Evolutionary conservation across 2,888 invertebrate genomes (phyloP).

Genomic region (Zygaena filipendulae): DNA sequence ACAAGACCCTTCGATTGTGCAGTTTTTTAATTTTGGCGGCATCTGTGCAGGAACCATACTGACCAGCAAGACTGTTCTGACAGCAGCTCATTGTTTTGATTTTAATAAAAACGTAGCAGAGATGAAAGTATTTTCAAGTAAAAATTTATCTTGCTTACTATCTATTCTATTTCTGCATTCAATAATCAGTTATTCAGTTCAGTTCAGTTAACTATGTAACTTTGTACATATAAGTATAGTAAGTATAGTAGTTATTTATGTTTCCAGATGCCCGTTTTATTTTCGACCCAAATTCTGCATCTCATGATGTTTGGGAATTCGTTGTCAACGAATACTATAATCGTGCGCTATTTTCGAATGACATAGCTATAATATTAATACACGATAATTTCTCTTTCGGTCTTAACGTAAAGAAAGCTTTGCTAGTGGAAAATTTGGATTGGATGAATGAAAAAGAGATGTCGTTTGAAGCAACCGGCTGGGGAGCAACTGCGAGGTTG

Average conservation of each 20-base stretch:
- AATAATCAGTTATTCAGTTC: no score
- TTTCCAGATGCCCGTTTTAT: slow-evolving; percentile 23
- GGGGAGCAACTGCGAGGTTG: slow-evolving; percentile 21
- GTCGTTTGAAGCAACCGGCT: slow-evolving; percentile 25
- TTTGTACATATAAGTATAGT: no score
- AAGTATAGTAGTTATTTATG: no score
- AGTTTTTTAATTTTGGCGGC: slow-evolving; percentile 25
- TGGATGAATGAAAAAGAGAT: slow-evolving; percentile 25
- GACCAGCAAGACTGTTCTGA: slow-evolving; percentile 24
- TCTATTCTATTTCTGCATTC: no score
- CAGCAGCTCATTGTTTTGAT: slow-evolving; percentile 32
- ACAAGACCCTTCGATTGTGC: slow-evolving; percentile 23
- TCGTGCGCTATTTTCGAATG: slow-evolving; percentile 20
- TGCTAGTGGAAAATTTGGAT: slow-evolving; percentile 16
- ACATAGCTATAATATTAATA: slow-evolving; percentile 25
- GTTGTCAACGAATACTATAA: slow-evolving; percentile 24
- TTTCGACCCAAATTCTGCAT: slow-evolving; percentile 16
- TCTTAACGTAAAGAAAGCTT: slow-evolving; percentile 18
- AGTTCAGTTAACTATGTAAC: no score
- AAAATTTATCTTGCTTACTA: no score
- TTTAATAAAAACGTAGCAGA: slow-evolving; percentile 23
- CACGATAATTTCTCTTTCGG: slow-evolving; percentile 20
- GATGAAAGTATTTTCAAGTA: slow-evolving; percentile 28
- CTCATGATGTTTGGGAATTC: slow-evolving; percentile 23
- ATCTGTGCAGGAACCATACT: slow-evolving; percentile 27